These are phyloP conservation scores for Xyrauchen texanus DNA, from an alignment of 2,113 vertebrate genomes.

Conservation along the genomic window DNA sequence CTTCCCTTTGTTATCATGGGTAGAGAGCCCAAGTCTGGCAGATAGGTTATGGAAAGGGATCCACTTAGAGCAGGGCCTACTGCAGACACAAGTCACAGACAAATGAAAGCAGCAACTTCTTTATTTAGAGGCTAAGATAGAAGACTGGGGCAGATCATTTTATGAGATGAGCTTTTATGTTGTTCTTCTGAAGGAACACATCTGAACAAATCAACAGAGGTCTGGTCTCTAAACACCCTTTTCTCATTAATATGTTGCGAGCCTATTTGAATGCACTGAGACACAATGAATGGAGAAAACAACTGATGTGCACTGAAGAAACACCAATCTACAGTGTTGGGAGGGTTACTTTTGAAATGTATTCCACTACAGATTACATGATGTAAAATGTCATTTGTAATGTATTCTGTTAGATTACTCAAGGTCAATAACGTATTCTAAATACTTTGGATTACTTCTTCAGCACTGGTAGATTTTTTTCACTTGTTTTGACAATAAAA, in stretches of 20 bases:
- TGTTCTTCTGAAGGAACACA: constrained; percentile 19
- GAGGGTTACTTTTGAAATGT: no score
- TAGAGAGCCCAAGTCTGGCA: constrained; percentile 3
- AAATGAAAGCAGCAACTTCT: background rate
- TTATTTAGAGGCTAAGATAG: background rate
- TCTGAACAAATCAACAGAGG: background rate
- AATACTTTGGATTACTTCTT: no score
- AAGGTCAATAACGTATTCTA: no score
- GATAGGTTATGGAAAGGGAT: background rate
- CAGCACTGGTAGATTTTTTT: no score
- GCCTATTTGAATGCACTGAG: background rate
- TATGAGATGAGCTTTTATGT: background rate
- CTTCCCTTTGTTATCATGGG: constrained; percentile 6
- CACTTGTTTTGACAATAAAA: no score
- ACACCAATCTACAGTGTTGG: no score
- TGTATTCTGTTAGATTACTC: no score
- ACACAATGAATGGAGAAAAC: background rate
- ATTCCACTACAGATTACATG: no score
- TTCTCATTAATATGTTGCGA: background rate
- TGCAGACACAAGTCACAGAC: background rate
- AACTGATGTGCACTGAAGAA: no score
- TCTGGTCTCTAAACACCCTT: background rate
- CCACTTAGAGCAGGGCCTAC: background rate
- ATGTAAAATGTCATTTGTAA: no score
- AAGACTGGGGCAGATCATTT: background rate